Conservation (phyloP, 2,113 vertebrate genomes). For the Ochotona princeps region DNA sequence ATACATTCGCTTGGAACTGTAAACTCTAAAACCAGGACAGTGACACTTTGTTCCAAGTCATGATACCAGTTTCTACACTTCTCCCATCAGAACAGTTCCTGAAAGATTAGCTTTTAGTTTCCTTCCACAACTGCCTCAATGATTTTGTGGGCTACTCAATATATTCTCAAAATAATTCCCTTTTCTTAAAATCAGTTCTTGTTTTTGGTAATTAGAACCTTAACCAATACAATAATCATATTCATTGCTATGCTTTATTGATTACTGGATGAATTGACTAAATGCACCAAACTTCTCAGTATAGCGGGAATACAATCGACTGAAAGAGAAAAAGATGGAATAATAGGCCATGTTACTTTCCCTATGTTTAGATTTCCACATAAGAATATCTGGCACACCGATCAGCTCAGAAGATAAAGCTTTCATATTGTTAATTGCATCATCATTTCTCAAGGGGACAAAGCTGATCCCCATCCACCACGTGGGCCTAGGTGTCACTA, state of each 20-base stretch:
- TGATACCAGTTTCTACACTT: not conserved
- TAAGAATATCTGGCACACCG: not conserved
- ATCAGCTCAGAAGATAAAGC: not conserved
- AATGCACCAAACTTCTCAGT: not conserved
- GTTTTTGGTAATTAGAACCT: not conserved
- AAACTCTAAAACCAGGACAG: not conserved
- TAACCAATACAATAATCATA: not conserved
- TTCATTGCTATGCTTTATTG: not conserved
- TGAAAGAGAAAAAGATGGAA: slow-evolving; percentile 1
- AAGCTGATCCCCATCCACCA: not conserved
- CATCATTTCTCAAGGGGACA: not conserved
- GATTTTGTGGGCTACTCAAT: not conserved
- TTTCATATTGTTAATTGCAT: not conserved
- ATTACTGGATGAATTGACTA: not conserved
- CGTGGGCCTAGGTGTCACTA: not conserved
- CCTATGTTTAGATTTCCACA: not conserved
- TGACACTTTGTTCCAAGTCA: not conserved
- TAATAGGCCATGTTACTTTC: not conserved
- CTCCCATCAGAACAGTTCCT: not conserved
- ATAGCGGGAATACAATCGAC: not conserved
- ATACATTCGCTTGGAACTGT: not conserved
- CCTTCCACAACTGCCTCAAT: not conserved
- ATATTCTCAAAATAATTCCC: not conserved
- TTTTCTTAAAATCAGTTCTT: not conserved
- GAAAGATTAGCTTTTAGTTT: not conserved